These are phyloP conservation scores for Metacarcinus magister DNA, from an alignment of 2,888 invertebrate species.

Conservation along the genomic window DNA sequence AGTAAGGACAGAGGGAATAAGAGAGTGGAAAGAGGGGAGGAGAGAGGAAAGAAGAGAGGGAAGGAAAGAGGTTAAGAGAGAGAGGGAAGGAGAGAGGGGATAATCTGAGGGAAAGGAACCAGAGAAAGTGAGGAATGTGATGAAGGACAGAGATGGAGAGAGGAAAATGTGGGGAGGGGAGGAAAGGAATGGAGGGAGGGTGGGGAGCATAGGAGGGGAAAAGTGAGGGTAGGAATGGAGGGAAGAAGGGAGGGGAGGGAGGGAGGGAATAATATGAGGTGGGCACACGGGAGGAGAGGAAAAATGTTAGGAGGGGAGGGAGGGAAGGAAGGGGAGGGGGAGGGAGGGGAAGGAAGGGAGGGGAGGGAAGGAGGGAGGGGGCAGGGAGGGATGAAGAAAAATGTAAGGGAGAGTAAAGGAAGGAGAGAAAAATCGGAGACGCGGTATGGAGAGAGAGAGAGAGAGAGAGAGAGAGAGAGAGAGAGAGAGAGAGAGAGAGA, in stretches of 20 bases:
- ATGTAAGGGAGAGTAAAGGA: neutral
- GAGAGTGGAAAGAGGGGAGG: neutral
- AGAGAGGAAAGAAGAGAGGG: neutral
- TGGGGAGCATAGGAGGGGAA: neutral
- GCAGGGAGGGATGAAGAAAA: neutral
- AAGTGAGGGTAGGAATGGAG: neutral
- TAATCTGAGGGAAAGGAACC: neutral
- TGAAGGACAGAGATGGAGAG: neutral
- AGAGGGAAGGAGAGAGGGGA: neutral
- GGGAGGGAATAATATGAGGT: neutral
- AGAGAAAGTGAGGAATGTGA: neutral
- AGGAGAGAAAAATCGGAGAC: neutral
- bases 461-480: constrained; percentile 37
- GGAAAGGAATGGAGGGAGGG: neutral
- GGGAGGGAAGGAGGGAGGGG: neutral
- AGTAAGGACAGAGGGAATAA: neutral
- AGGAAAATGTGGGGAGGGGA: neutral
- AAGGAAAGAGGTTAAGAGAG: neutral
- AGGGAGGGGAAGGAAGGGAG: neutral
- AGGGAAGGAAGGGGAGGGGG: neutral
- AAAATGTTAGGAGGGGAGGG: neutral
- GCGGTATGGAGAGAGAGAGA: neutral
- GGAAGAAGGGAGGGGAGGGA: neutral
- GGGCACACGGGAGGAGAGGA: neutral
- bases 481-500: constrained; percentile 43